Percentiles rank a stretch among this genome's conserved stretches.
Evolutionary conservation across 2,888 invertebrate genomes (phyloP).

Genomic region (Chaitophorus viminalis): DNA sequence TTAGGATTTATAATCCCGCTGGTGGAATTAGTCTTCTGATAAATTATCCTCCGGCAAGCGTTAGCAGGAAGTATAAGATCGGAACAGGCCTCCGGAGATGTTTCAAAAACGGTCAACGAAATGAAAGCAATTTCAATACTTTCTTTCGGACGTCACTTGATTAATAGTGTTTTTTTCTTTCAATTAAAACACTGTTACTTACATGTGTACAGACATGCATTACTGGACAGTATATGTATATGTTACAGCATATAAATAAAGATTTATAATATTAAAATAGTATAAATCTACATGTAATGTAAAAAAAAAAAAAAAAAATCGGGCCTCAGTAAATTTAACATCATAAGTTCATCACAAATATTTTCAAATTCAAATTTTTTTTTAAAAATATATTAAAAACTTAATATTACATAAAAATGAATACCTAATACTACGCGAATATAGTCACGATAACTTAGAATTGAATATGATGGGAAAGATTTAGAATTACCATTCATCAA

Average conservation of each 20-base stretch:
- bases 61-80: slow-evolving; percentile 59
- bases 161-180: slow-evolving; percentile 49
- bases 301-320: no score
- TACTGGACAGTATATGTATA: background rate
- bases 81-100: slow-evolving; percentile 53
- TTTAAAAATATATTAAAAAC: no score
- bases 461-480: no score
- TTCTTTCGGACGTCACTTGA: slow-evolving; percentile 28
- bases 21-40: slow-evolving; percentile 61
- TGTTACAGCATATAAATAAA: background rate
- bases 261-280: no score
- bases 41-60: slow-evolving; percentile 48
- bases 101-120: slow-evolving; percentile 60
- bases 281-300: no score
- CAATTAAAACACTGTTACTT: slow-evolving; percentile 39
- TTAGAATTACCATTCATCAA: no score
- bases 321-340: no score
- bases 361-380: no score
- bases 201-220: background rate
- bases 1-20: slow-evolving; percentile 61
- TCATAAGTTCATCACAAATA: no score
- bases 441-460: no score
- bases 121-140: slow-evolving; percentile 54
- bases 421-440: no score
- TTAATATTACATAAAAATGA: no score